Base-by-base conservation (phyloP, 2,888 invertebrate species). In the Busseola fusca region DNA sequence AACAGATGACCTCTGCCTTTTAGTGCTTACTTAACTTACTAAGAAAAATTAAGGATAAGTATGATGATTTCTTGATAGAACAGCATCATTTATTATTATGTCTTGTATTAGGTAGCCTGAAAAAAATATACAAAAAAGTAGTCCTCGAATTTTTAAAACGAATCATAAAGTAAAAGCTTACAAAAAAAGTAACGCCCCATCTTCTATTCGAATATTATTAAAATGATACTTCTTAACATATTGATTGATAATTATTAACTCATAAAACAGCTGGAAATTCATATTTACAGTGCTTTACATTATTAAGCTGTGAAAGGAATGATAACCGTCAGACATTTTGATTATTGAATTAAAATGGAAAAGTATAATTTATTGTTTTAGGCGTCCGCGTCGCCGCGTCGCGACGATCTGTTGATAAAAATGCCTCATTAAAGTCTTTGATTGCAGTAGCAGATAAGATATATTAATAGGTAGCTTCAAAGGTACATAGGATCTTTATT, bases 231-330 rank as follows among this genome's bases (percentile, higher is more conserved):
- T 34, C 81, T 83, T 80, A 69, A 30, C 74, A 80, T 78, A 71
- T 73, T 80, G 74, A 83, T 80, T 81, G 83, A 79, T 69, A 82
- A 78, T 82, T 83, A 82, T 78, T 80, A 71, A 58, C 30, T 72
- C 59, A 77, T 83, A 69, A 81, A 83, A 74, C 83, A 83, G 80
- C 70, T 57, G 78, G 82, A 37, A 68, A 25, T 62, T 66, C 25
- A 16, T 62, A 72, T 82, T 67, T 58, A 67, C 68, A 40, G 57
- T 64, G 25, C 54, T 40, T 64, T 69, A 68, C 42, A 50, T 65
- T 70, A 78, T 67, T 64, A 59, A 76, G 69, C 60, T 73, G 78
- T 81, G 76, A 79, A 78, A 65, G 67, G 30, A 66, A 40, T 76
- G 72, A 78, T 72, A 70, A 54, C 72, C 66, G 72, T 68, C 70